phyloP scores from a whole-genome alignment of 2,888 invertebrate genomes.

The Celastrina argiolus region DNA sequence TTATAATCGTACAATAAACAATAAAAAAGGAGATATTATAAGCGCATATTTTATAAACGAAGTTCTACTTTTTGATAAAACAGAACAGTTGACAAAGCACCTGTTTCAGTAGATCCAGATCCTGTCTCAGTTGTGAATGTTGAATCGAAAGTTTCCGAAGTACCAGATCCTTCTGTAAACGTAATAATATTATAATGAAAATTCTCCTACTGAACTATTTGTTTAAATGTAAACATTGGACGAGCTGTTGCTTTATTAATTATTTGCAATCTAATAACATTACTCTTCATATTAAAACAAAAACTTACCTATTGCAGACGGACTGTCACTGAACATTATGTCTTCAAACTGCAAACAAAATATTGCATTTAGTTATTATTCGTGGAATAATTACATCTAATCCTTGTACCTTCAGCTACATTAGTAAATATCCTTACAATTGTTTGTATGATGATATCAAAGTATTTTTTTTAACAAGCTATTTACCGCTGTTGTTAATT shows the following conservation, averaged over 20 bases:
- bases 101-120: neutral
- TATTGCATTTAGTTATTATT: neutral
- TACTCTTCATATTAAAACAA: neutral
- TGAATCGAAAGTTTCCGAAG: neutral
- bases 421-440: neutral
- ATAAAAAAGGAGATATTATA: neutral
- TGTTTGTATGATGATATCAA: neutral
- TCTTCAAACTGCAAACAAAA: constrained; percentile 15
- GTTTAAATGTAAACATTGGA: neutral
- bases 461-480: neutral
- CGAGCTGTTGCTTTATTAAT: neutral
- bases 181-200: neutral
- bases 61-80: neutral
- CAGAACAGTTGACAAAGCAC: neutral
- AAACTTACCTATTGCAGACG: constrained; percentile 28
- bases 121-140: neutral
- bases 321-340: constrained; percentile 47
- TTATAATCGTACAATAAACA: too few species aligned
- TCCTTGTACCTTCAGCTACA: neutral
- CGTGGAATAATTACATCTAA: neutral
- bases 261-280: neutral
- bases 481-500: constrained; percentile 16
- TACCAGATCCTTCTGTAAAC: neutral
- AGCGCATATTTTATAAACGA: neutral
- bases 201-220: neutral